A percentile compares a stretch with the other conserved stretches of the same genome.
These are phyloP conservation scores for Myioborus miniatus DNA, from an alignment of 2,797 vertebrate genomes.

Conservation along the genomic window DNA sequence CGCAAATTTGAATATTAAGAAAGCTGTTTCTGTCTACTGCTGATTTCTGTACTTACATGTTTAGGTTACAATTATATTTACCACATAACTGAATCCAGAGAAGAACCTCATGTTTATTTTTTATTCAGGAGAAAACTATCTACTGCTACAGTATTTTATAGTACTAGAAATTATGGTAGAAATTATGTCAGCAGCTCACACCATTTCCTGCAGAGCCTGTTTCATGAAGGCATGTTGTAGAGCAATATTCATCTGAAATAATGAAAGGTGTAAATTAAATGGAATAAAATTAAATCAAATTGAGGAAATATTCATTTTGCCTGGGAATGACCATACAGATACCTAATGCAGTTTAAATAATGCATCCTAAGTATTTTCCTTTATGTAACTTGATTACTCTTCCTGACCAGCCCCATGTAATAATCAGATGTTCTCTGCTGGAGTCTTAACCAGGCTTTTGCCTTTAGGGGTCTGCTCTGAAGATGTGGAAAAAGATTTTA, in stretches of 20 bases:
- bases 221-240: neutral
- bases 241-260: neutral
- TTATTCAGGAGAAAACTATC: neutral
- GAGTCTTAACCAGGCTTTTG: neutral
- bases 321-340: neutral
- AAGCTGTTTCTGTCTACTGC: neutral
- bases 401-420: neutral
- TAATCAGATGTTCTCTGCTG: neutral
- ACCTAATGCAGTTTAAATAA: constrained; percentile 30
- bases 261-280: constrained; percentile 41
- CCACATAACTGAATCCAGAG: neutral
- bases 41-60: neutral
- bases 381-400: neutral
- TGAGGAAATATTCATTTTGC: constrained; percentile 34
- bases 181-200: neutral
- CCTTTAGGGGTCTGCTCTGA: neutral
- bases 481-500: neutral
- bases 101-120: neutral
- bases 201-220: neutral
- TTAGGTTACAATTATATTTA: constrained; percentile 1
- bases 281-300: constrained; percentile 5
- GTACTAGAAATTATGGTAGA: neutral
- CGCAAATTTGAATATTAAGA: neutral
- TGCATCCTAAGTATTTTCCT: constrained; percentile 23
- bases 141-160: neutral